A percentile compares a stretch with the other conserved stretches of the same genome.
phyloP scores from a whole-genome alignment of 1,140 invertebrate species.

The Physella acuta region DNA sequence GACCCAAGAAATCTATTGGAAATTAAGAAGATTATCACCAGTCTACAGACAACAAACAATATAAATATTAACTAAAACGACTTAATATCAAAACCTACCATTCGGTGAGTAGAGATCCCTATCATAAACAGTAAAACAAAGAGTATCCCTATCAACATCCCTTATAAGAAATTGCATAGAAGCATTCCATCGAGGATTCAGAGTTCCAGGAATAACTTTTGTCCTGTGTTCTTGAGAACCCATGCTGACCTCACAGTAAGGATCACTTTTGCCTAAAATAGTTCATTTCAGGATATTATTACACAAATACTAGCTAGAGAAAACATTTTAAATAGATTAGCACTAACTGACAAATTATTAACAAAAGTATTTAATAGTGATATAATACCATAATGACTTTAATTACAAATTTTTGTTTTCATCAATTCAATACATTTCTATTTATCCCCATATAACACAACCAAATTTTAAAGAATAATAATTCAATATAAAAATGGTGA shows the following conservation, averaged over 20 bases:
- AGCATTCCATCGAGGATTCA: conserved; percentile 76
- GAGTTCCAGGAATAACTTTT: conserved; percentile 65
- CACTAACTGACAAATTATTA: too few relatives aligned
- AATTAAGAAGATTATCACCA: not conserved
- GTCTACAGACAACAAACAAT: not conserved
- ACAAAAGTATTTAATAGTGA: too few relatives aligned
- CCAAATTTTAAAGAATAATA: too few relatives aligned
- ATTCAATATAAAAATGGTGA: too few relatives aligned
- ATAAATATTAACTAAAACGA: not conserved
- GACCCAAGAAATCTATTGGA: too few relatives aligned
- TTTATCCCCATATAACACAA: too few relatives aligned
- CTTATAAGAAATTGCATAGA: conserved; percentile 83
- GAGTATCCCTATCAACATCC: conserved; percentile 73
- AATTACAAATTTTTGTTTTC: too few relatives aligned
- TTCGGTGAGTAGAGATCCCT: conserved; percentile 77
- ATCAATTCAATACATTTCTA: too few relatives aligned
- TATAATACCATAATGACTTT: too few relatives aligned
- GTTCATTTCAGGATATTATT: too few relatives aligned
- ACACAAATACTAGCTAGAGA: too few relatives aligned
- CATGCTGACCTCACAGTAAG: conserved; percentile 79
- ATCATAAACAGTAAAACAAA: conserved; percentile 78
- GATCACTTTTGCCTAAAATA: conserved; percentile 68
- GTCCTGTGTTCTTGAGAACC: conserved; percentile 77
- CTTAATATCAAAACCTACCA: conserved; percentile 63
- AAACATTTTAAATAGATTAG: too few relatives aligned